Percentiles rank a stretch among this genome's conserved stretches.
phyloP scores from a whole-genome alignment of 1,140 invertebrate species.

The Aricia agestis region DNA sequence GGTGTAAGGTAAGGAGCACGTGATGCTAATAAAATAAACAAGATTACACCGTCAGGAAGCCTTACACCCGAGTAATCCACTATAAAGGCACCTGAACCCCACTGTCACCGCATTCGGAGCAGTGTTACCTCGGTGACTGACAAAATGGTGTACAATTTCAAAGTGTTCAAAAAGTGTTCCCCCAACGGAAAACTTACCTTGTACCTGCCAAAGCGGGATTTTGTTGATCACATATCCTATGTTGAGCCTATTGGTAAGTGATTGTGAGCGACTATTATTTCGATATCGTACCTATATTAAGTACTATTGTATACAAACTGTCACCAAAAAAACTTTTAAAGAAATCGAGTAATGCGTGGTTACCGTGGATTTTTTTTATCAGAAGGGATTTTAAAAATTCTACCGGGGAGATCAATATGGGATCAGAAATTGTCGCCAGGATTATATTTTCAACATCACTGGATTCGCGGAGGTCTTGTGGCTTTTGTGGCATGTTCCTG shows the following conservation, averaged over 20 bases:
- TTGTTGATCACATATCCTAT: constrained; percentile 94
- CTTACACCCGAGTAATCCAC: constrained; percentile 52
- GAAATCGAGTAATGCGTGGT: too few relatives aligned
- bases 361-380: too few relatives aligned
- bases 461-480: too few relatives aligned
- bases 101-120: constrained; percentile 27
- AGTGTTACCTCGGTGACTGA: background rate
- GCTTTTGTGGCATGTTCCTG: too few relatives aligned
- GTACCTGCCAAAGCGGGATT: constrained; percentile 97
- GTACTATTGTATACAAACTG: too few relatives aligned
- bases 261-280: background rate
- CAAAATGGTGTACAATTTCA: constrained; percentile 91
- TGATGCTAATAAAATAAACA: constrained; percentile 44
- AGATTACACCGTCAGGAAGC: constrained; percentile 53
- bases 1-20: constrained; percentile 21
- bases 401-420: too few relatives aligned
- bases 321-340: too few relatives aligned
- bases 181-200: constrained; percentile 96
- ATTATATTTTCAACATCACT: too few relatives aligned
- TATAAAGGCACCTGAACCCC: constrained; percentile 40
- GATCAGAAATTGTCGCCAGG: too few relatives aligned
- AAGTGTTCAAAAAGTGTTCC: constrained; percentile 96
- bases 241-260: constrained; percentile 93
- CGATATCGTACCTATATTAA: too few relatives aligned
- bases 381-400: too few relatives aligned